Percentiles rank a stretch among this genome's conserved stretches.
phyloP scores from a whole-genome alignment of 2,797 vertebrate species.

The Coregonus sp. region DNA sequence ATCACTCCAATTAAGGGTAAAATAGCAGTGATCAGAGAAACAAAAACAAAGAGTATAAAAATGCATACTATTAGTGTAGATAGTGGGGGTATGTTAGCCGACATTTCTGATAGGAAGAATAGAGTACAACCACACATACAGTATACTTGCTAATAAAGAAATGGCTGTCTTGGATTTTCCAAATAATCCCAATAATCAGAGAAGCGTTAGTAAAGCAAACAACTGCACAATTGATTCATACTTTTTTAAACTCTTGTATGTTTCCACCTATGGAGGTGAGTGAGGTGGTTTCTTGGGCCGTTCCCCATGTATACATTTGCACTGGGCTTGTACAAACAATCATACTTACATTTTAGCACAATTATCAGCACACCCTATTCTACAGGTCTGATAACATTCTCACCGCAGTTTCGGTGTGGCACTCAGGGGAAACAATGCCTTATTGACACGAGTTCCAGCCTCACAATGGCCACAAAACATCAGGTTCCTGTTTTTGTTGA shows the following conservation, averaged over 20 bases:
- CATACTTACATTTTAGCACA: conserved; percentile 76
- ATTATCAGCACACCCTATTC: conserved; percentile 74
- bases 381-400: conserved; percentile 90
- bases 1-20: conserved; percentile 66
- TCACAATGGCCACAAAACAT: conserved; percentile 83
- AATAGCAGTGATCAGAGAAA: conserved; percentile 56
- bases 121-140: not conserved
- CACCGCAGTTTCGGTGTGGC: conserved; percentile 82
- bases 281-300: conserved; percentile 43
- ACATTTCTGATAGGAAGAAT: not conserved
- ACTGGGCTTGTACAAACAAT: conserved; percentile 75
- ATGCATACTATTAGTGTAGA: conserved; percentile 44
- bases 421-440: conserved; percentile 83
- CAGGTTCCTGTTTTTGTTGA: conserved; percentile 87
- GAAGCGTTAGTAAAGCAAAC: not conserved
- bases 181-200: not conserved
- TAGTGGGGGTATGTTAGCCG: not conserved
- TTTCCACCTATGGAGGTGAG: conserved; percentile 22
- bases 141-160: not conserved
- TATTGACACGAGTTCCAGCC: conserved; percentile 82
- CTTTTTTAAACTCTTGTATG: not conserved
- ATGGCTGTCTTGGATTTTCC: not conserved
- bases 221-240: not conserved
- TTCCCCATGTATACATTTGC: conserved; percentile 59
- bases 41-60: conserved; percentile 43